Evolutionary conservation across 2,797 vertebrate species (phyloP).

Genomic region (Australoheros facetus): DNA sequence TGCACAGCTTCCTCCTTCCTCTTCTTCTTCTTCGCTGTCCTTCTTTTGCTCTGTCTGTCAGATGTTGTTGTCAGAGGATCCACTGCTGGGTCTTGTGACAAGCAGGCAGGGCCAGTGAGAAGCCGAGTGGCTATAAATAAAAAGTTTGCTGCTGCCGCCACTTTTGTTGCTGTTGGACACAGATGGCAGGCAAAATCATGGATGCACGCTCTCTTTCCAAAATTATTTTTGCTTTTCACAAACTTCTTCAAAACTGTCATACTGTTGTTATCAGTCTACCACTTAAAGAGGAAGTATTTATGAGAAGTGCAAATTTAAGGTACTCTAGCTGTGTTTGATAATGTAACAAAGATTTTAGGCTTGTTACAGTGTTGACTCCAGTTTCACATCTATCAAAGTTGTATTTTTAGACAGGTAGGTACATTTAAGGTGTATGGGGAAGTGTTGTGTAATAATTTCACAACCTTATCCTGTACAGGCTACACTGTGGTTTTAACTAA

Average conservation of each 20-base stretch:
- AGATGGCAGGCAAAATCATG: slow-evolving; percentile 17
- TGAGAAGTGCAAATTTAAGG: background rate
- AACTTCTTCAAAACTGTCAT: slow-evolving; percentile 1
- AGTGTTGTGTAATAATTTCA: slow-evolving; percentile 53
- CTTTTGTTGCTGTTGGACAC: slow-evolving; percentile 48
- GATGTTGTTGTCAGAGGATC: slow-evolving; percentile 71
- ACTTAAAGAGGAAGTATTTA: background rate
- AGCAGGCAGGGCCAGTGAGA: slow-evolving; percentile 64
- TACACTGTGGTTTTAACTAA: slow-evolving; percentile 31
- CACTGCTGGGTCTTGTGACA: slow-evolving; percentile 79
- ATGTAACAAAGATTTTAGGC: slow-evolving; percentile 2
- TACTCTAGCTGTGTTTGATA: background rate
- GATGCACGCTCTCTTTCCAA: background rate
- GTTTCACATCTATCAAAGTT: background rate
- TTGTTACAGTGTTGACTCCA: background rate
- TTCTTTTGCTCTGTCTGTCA: slow-evolving; percentile 48
- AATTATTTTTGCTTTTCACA: background rate
- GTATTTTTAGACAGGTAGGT: slow-evolving; percentile 2
- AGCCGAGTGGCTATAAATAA: slow-evolving; percentile 79
- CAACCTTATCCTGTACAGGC: slow-evolving; percentile 40
- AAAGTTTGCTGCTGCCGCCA: slow-evolving; percentile 49
- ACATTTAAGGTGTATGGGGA: slow-evolving; percentile 29
- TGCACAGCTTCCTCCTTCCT: slow-evolving; percentile 5
- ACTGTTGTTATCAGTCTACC: background rate
- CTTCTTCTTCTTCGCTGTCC: slow-evolving; percentile 23